Conservation (phyloP, 2,113 vertebrate genomes). For the Lophochroa leadbeateri region DNA sequence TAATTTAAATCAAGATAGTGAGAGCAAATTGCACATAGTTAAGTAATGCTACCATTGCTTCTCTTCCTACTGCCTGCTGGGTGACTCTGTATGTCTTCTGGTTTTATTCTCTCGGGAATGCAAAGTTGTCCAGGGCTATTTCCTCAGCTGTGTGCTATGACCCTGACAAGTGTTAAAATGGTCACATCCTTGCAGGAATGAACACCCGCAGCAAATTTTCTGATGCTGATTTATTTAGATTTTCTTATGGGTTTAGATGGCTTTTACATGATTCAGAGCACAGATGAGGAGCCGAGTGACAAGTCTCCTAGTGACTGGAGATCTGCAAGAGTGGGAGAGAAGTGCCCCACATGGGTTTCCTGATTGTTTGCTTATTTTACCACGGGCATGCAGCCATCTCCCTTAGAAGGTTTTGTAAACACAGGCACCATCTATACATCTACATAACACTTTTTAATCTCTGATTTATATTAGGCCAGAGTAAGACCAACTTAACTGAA, state of each 20-base stretch:
- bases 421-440: not conserved
- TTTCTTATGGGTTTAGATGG: not conserved
- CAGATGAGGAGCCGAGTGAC: not conserved
- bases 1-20: slow-evolving; percentile 63
- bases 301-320: not conserved
- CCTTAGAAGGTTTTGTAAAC: not conserved
- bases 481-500: not conserved
- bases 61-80: slow-evolving; percentile 35
- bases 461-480: not conserved
- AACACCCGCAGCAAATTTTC: not conserved
- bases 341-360: not conserved
- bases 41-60: slow-evolving; percentile 38
- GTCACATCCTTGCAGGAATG: not conserved
- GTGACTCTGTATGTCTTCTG: not conserved
- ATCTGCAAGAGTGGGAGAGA: not conserved
- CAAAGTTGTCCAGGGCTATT: not conserved
- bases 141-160: not conserved
- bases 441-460: not conserved
- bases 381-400: not conserved
- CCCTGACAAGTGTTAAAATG: slow-evolving; percentile 26
- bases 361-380: slow-evolving; percentile 22
- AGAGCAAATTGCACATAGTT: slow-evolving; percentile 61
- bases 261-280: not conserved
- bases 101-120: not conserved
- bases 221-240: slow-evolving; percentile 45